A percentile compares a stretch with the other conserved stretches of the same genome.
Conservation (phyloP, 1,140 invertebrate genomes). For the Achatina immaculata region DNA sequence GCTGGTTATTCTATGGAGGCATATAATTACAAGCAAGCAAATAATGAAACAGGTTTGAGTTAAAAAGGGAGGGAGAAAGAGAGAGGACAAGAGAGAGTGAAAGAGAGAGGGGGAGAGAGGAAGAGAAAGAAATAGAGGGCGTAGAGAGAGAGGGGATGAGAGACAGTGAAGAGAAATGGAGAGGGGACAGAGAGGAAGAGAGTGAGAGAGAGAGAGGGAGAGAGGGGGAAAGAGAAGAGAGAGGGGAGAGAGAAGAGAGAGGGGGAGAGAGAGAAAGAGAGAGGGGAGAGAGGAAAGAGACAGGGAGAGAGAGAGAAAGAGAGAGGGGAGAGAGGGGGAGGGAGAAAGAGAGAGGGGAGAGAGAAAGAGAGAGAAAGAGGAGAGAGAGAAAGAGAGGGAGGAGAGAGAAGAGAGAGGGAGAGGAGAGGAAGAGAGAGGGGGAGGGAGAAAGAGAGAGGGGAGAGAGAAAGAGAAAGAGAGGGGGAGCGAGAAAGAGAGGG, state of each 20-base stretch:
- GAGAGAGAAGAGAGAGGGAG: neutral
- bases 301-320: neutral
- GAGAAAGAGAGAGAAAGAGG: neutral
- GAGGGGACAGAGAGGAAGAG: neutral
- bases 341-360: neutral
- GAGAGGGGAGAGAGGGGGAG: slow-evolving; percentile 3
- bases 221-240: neutral
- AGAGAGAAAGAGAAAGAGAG: neutral
- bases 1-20: no score
- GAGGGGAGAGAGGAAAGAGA: neutral
- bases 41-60: no score
- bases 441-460: neutral
- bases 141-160: neutral
- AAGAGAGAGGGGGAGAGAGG: neutral
- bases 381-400: neutral
- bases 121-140: neutral
- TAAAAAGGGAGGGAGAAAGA: no score
- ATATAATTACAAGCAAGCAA: no score
- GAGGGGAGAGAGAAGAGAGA: neutral
- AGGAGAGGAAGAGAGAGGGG: neutral
- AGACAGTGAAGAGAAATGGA: neutral
- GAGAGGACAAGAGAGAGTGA: no score
- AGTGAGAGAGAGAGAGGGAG: neutral
- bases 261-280: neutral
- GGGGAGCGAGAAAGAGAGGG: neutral